phyloP scores from a whole-genome alignment of 1,140 invertebrate genomes.

The Pissodes strobi region DNA sequence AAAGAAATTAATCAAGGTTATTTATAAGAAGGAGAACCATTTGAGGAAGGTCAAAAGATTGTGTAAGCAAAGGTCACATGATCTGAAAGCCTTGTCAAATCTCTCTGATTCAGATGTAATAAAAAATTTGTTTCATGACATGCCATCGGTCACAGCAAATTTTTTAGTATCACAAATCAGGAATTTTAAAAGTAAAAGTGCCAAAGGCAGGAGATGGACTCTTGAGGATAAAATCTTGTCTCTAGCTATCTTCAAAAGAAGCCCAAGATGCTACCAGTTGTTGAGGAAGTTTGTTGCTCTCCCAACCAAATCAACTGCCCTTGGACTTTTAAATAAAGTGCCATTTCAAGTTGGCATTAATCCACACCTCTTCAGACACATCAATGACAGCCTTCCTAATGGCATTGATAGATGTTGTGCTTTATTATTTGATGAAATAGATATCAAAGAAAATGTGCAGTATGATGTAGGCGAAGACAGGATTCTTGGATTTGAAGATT shows the following conservation, averaged over 20 bases:
- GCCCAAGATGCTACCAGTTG: not conserved
- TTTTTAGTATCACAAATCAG: conserved; percentile 15
- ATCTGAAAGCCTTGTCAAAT: conserved; percentile 4
- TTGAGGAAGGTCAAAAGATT: conserved; percentile 8
- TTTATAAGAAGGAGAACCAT: conserved; percentile 8
- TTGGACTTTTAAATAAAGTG: not conserved
- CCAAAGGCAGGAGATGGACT: conserved; percentile 5
- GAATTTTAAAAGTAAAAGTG: not conserved
- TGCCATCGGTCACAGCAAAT: conserved; percentile 8
- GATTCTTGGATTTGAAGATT: conserved; percentile 21
- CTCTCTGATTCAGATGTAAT: conserved; percentile 3
- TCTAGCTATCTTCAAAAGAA: conserved; percentile 2
- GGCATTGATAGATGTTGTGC: conserved; percentile 12
- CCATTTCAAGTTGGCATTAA: conserved; percentile 2
- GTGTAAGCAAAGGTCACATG: not conserved
- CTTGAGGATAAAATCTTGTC: conserved; percentile 13
- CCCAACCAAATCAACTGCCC: not conserved
- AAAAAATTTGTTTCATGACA: not conserved
- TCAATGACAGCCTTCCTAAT: not conserved
- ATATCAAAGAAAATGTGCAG: no score
- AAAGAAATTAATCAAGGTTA: no score
- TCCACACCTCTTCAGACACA: not conserved
- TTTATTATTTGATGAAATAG: conserved; percentile 29
- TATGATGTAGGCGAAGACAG: conserved; percentile 10
- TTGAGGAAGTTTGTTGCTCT: not conserved